These are phyloP conservation scores for Geodia barretti DNA, from an alignment of 37 sponge, comb jelly and placozoan species.

Conservation along the genomic window DNA sequence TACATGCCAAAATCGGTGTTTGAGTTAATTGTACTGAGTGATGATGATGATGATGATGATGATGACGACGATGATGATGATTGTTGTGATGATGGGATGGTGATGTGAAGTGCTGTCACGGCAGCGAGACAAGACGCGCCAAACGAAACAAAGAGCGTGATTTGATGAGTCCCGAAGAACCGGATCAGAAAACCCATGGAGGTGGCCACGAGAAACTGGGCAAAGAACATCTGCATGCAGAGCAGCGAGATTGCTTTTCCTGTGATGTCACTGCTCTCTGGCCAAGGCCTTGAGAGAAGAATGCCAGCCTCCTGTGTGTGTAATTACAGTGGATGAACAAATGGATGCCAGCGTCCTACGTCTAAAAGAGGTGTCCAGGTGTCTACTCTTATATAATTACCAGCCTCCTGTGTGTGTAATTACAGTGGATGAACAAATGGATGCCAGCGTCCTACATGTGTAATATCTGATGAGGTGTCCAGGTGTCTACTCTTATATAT, in stretches of 20 bases:
- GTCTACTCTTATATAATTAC: too few relatives aligned
- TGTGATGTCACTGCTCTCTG: constrained; percentile 4
- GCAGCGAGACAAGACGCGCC: background rate
- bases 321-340: too few relatives aligned
- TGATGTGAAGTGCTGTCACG: background rate
- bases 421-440: too few relatives aligned
- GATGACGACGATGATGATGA: background rate
- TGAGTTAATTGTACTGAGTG: too few relatives aligned
- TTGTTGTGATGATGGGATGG: background rate
- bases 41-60: too few relatives aligned
- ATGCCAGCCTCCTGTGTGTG: constrained; percentile 24
- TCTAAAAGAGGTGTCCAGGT: too few relatives aligned
- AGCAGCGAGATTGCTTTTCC: constrained; percentile 29
- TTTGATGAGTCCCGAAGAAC: background rate
- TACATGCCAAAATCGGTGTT: too few relatives aligned
- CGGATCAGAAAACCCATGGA: constrained; percentile 23
- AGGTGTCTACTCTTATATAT: too few relatives aligned
- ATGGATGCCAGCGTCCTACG: too few relatives aligned
- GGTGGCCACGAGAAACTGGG: constrained; percentile 14
- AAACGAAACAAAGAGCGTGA: constrained; percentile 3
- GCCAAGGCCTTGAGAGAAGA: constrained; percentile 5
- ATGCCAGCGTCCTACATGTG: too few relatives aligned
- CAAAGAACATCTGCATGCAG: background rate
- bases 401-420: too few relatives aligned
- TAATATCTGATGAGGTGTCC: too few relatives aligned